Base-by-base conservation (phyloP, 1,140 invertebrate genomes). In the Caenorhabditis elegans region DNA sequence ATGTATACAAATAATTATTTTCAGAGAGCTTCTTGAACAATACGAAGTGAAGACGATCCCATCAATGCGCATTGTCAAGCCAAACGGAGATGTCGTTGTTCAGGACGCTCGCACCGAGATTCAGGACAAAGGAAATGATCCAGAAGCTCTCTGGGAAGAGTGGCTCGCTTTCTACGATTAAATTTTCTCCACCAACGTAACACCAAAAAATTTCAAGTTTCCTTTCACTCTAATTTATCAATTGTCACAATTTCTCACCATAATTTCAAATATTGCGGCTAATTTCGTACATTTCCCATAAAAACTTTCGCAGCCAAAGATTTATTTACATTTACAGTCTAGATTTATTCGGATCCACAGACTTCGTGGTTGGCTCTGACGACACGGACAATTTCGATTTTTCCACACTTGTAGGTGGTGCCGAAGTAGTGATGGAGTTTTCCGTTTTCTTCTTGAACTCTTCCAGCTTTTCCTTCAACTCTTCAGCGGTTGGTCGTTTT, bases 21-120 rank as follows among this genome's bases (percentile, higher is more conserved):
- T 10, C 60, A 87, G 87, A 17, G 80, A 87, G 39, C 90, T 94
- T 49, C 93, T 92, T 2, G 92, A 93, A 60, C 93, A 93, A 86
- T 94, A 93, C 90, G 92, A 92, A 85, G 93, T 94, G 77, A 93
- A 93, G 79, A 92, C 93, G 4, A 94, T 93, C 43, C 94, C 94
- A 22, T 93, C 93, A 15, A 90, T 95, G 85, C 93, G 94, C 49
- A 91, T 95, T 78, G 88, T 94, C 17, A 94, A 93, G 31, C 87
- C 90, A 10, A 92, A 91, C 48, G 92, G 92, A 49, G 90, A 91
- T 3, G 89, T 93, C 39, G 91, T 93, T 77, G 94, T 91, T 39
- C 91, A 92, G 84, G 93, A 93, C 55, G 94, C 93, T 15, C 92
- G 93, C 43, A 83, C 76, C 34, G 86, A 88, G 46, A 84, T 90